Base-by-base conservation (phyloP, 2,113 vertebrate species). In the Macroglossus sobrinus region DNA sequence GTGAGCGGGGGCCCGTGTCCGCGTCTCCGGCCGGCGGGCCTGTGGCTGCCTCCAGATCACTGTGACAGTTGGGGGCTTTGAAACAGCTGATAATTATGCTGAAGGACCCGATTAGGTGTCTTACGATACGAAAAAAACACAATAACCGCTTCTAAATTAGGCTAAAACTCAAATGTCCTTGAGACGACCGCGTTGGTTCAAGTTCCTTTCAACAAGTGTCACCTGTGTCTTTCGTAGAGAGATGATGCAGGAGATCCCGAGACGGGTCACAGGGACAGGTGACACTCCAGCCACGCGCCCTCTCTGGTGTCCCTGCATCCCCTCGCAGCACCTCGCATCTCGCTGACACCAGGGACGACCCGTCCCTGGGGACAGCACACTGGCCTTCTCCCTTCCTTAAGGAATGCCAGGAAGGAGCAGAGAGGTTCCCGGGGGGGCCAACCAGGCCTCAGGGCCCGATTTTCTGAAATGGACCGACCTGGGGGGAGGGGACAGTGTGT, bases 391-490 rank as follows among this genome's bases (percentile, higher is more conserved):
- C 35, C 14, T 59, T 21, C 66, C 66, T 22, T 50, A 33, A 50
- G 59, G 66, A 22, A 45, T 21, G 47, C 12, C 64, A 45, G 24
- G 43, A 4, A 75, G 72, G 50, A 19, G 3, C 2, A 13, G 24
- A 63, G 15, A 43, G 16, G 8, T 28, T 63, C 30, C 43, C 53
- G 5, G 2, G 1, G 50, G 12, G 33, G 10, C 40, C 43, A 63
- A 53, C 3, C 4, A 4, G 1, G 19, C 55, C 40, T 14, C 30
- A 15, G 4, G 4, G 43, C 19, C 74, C 63, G 57, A 4, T 55
- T 53, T 16, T 21, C n/a, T 30, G 3, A 0, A 11, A 40, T 0
- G n/a, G n/a, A 12, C 26, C 5, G 26, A 35, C 5, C 1, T 8
- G 24, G n/a, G 16, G 5, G 43, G 43, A n/a, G 14, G n/a, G 55